Evolutionary conservation across 2,888 invertebrate genomes (phyloP), one percentile per base, ranked within the genome.

Genomic region (Epinotia ramella): DNA sequence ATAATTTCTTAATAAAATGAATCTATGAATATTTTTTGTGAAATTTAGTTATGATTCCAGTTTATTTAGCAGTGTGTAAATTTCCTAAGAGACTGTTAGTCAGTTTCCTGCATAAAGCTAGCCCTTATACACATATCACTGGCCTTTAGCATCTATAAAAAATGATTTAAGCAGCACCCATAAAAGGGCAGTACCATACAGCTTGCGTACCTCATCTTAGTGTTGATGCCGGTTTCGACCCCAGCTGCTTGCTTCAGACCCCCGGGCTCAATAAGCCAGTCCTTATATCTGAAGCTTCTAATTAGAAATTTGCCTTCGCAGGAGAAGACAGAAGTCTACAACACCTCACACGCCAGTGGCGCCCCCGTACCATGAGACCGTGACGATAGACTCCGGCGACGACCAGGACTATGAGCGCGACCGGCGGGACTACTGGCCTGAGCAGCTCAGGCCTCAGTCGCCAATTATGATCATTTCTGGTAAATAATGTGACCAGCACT

Each of bases 291-390:
- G 28, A 33, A 18, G 13, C 20, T 33, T 53, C 28, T 44, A 66
- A 66, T 28, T 28, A 28, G 24, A 28, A 28, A 28, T 28, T 64
- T 46, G 6, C 20, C 13, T 40, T 76, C 65, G 28, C 83, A 93
- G 93, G 77, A 86, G 92, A 81, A 83, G 93, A 78, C 90, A 90
- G 78, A 94, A 93, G 79, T 94, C 94, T 0, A 86, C 90, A 68
- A 97, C 97, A 0, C 97, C 97, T 0, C 97, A 97, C 87, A 97
- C 97, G 3, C 97, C 97, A 0, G 93, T 95, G 0, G 91, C 94
- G 68, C 96, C 96, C 1, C 96, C 96, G 1, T 95, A 94, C 85
- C 95, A 95, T 80, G 94, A 94, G 78, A 91, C 92, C 2, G 94
- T 93, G 59, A 93, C 94, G 18, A 92, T 93, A 77, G 95, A 95